Evolutionary conservation across 92 coral and sea anemone species (phyloP), one percentile per base, ranked within the genome.

Genomic region (Diadumene lineata): DNA sequence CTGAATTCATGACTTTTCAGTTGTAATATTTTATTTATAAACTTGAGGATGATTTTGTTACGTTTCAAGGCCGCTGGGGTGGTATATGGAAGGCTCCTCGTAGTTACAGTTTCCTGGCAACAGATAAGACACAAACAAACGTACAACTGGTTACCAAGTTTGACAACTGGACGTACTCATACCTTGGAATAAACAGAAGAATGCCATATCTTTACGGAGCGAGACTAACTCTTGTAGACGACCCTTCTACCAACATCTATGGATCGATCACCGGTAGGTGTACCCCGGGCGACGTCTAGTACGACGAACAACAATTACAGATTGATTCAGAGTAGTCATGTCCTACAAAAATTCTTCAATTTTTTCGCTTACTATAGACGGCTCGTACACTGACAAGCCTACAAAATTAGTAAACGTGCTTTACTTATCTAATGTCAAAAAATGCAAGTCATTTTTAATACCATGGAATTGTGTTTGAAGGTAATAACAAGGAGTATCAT

Each of bases 41-140:
- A 38, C 48, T 38, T 38, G 48, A 6, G 6, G 6, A 38, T 13
- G 6, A 4, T 6, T 13, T 38, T 38, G 13, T 13, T 38, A 4
- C 13, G n/a, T 32, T 57, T 31, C 21, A 57, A 81, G 88, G 88
- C 51, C 80, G 66, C 48, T 72, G 83, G 79, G 88, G 88, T 25
- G 88, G 88, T 11, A 50, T 84, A 28, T 84, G 88, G 88, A 57
- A 58, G 56, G 88, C 88, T 29, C 84, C 84, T 3, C 74, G 83
- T 32, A 46, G 64, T 1, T 84, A 84, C 64, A 55, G 77, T 15
- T 84, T 84, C 72, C 55, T 78, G 26, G 73, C 84, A 19, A 72
- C 79, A 7, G 65, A 72, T 44, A 84, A 72, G 60, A 27, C 33
- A 17, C 88, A 84, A 56, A 71, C 69, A 0, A 43, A 51, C 51